A percentile compares a stretch with the other conserved stretches of the same genome.
Conservation (phyloP, 2,113 vertebrate species). For the Notothenia rossii region DNA sequence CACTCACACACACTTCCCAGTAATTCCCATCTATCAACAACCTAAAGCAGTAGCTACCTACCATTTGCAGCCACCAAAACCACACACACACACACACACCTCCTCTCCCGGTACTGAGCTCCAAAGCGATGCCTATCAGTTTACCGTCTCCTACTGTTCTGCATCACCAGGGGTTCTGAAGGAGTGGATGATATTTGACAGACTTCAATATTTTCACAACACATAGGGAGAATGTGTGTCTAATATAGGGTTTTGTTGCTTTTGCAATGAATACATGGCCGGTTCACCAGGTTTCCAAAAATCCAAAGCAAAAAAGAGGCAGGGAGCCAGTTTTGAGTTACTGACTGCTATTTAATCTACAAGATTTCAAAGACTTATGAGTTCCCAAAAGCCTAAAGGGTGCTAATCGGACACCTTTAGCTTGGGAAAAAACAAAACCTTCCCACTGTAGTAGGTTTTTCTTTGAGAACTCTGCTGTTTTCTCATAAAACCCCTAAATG, state of each 20-base stretch:
- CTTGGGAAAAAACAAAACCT: background rate
- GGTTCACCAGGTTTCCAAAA: slow-evolving; percentile 33
- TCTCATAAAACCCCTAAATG: slow-evolving; percentile 46
- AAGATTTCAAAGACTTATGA: slow-evolving; percentile 41
- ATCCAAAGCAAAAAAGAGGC: slow-evolving; percentile 6
- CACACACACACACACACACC: slow-evolving; percentile 14
- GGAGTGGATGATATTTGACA: slow-evolving; percentile 57
- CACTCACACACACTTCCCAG: slow-evolving; percentile 54
- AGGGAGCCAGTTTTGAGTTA: slow-evolving; percentile 11
- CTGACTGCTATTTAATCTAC: slow-evolving; percentile 31
- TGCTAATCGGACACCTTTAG: slow-evolving; percentile 47
- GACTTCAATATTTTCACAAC: slow-evolving; percentile 76
- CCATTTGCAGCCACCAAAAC: slow-evolving; percentile 51
- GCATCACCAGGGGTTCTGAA: slow-evolving; percentile 50
- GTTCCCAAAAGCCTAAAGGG: slow-evolving; percentile 36
- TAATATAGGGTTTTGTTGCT: slow-evolving; percentile 76
- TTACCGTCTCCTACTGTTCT: slow-evolving; percentile 76
- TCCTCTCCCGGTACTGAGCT: background rate
- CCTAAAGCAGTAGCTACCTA: slow-evolving; percentile 69
- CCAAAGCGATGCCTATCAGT: slow-evolving; percentile 61
- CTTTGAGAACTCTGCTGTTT: slow-evolving; percentile 40
- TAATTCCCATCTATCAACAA: slow-evolving; percentile 76
- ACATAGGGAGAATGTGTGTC: slow-evolving; percentile 60
- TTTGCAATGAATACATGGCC: slow-evolving; percentile 70
- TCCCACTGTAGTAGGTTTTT: slow-evolving; percentile 2